Evolutionary conservation across 1,140 invertebrate genomes (phyloP).

Genomic region (Drosophila nigromelanica): DNA sequence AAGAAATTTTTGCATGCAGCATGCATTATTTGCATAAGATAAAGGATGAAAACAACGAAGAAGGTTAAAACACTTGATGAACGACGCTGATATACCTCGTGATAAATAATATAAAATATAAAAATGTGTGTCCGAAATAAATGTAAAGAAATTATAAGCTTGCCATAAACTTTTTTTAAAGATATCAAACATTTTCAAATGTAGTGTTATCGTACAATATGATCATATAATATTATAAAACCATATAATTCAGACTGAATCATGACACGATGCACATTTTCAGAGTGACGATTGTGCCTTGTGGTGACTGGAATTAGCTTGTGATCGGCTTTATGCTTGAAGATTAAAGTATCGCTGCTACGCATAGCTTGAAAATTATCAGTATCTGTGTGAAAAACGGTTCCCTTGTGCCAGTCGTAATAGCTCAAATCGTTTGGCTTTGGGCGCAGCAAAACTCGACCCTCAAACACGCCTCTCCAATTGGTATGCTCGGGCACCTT

Average conservation of each 20-base stretch:
- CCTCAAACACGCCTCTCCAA: conserved; percentile 33
- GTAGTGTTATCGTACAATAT: background rate
- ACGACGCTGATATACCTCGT: conserved; percentile 4
- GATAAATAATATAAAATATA: background rate
- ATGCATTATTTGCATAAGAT: conserved; percentile 78
- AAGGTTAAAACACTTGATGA: background rate
- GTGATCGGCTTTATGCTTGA: conserved; percentile 35
- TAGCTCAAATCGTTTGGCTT: conserved; percentile 32
- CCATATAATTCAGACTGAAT: conserved; percentile 31
- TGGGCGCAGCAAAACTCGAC: conserved; percentile 7
- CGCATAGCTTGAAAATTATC: conserved; percentile 10
- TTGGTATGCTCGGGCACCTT: conserved; percentile 1
- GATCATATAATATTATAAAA: conserved; percentile 42
- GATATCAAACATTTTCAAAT: background rate
- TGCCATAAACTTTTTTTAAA: background rate
- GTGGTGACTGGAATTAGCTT: conserved; percentile 23
- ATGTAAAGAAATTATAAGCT: no score
- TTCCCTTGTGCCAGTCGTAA: conserved; percentile 32
- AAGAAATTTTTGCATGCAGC: conserved; percentile 60
- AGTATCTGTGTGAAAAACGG: background rate
- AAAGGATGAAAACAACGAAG: conserved; percentile 59
- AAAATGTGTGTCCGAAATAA: no score
- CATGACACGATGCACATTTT: conserved; percentile 12
- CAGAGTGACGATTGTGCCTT: background rate
- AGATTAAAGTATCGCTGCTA: background rate